These are phyloP conservation scores for Theretra japonica DNA, from an alignment of 2,888 invertebrate species.

Conservation along the genomic window DNA sequence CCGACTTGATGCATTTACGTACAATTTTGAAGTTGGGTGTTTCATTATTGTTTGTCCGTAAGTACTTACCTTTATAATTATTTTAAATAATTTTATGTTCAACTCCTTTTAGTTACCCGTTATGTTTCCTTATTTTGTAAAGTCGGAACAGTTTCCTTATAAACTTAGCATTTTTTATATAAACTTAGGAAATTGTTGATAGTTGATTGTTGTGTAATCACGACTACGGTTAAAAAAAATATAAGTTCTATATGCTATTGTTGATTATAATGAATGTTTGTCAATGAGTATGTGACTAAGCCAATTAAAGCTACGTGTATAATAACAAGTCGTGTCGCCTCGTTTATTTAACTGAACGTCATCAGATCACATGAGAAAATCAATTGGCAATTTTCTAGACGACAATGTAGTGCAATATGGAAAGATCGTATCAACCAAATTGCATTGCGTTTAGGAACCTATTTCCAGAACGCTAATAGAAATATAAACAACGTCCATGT, in stretches of 20 bases:
- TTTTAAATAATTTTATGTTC: no score
- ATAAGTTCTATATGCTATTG: conserved; percentile 1
- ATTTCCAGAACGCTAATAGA: not conserved
- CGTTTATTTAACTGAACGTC: conserved; percentile 5
- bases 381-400: conserved; percentile 9
- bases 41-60: no score
- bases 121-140: no score
- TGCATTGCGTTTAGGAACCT: not conserved
- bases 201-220: not conserved
- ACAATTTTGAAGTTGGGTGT: no score
- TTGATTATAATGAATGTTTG: conserved; percentile 21
- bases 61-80: no score
- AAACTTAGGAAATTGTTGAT: no score
- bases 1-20: no score
- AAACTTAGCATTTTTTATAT: no score
- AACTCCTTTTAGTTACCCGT: no score
- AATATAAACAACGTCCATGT: no score
- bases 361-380: conserved; percentile 13
- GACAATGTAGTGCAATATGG: conserved; percentile 2
- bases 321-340: conserved; percentile 11
- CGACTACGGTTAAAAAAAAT: not conserved
- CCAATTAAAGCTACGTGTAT: conserved; percentile 22
- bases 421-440: not conserved
- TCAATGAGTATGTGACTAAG: conserved; percentile 19
- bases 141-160: no score